Evolutionary conservation across 1,140 invertebrate genomes (phyloP).

Genomic region (Panagrolaimus sp.): DNA sequence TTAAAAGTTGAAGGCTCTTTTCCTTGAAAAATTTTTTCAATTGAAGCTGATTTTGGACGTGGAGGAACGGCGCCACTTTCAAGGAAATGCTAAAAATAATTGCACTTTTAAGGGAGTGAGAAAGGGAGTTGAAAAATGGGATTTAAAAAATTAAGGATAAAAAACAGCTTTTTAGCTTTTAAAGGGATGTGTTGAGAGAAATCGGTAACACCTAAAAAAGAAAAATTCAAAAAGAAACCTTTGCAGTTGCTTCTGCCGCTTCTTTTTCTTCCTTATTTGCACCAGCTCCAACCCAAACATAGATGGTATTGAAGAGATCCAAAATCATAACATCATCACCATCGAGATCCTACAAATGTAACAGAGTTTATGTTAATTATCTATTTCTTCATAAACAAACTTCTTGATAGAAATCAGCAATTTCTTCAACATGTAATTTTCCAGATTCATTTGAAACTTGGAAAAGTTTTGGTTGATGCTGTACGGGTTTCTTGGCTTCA

Average conservation of each 20-base stretch:
- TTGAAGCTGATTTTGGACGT: constrained; percentile 47
- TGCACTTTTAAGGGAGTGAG: background rate
- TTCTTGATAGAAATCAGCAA: constrained; percentile 64
- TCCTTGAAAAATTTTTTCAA: constrained; percentile 49
- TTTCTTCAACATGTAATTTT: constrained; percentile 65
- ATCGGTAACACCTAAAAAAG: too few relatives aligned
- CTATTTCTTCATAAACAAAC: constrained; percentile 66
- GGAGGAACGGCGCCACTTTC: constrained; percentile 41
- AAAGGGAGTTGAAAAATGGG: constrained; percentile 6
- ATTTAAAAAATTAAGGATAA: constrained; percentile 1
- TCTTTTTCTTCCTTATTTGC: constrained; percentile 67
- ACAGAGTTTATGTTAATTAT: constrained; percentile 62
- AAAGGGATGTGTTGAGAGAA: too few relatives aligned
- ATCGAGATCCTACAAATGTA: constrained; percentile 64
- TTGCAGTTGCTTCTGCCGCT: constrained; percentile 63
- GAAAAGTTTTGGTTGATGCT: constrained; percentile 64
- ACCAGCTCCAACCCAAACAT: constrained; percentile 71
- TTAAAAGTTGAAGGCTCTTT: constrained; percentile 54
- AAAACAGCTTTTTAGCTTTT: too few relatives aligned
- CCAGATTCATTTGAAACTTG: constrained; percentile 64
- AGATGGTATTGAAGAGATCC: constrained; percentile 72
- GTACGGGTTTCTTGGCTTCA: constrained; percentile 38
- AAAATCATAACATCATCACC: constrained; percentile 79
- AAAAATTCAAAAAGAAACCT: too few relatives aligned
- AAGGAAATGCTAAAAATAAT: constrained; percentile 41